phyloP scores from a whole-genome alignment of 2,797 vertebrate species.

The Falco berigora region DNA sequence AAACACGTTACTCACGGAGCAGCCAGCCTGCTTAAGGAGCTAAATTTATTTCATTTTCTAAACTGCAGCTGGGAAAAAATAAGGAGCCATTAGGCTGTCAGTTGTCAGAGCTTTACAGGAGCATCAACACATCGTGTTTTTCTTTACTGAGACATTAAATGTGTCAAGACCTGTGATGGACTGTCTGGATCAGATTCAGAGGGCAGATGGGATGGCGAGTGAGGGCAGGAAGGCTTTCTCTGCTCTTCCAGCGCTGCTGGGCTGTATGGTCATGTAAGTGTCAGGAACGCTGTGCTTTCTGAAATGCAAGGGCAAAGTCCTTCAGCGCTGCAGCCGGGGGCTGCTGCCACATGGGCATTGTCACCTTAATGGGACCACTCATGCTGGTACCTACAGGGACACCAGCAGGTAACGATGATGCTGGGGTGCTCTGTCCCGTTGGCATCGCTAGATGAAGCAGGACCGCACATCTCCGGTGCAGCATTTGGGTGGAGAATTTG shows the following conservation, averaged over 20 bases:
- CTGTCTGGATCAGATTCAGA: constrained; percentile 19
- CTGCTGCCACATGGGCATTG: background rate
- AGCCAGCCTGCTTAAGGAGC: constrained; percentile 26
- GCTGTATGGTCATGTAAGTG: rapidly evolving
- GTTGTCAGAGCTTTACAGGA: constrained; percentile 52
- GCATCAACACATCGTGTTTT: constrained; percentile 49
- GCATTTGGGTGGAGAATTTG: background rate
- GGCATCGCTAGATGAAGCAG: background rate
- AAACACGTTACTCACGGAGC: background rate
- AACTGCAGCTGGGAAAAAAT: constrained; percentile 58
- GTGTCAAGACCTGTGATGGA: constrained; percentile 47
- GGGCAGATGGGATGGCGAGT: background rate
- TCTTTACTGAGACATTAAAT: constrained; percentile 57
- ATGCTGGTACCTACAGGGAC: background rate
- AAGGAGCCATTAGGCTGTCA: constrained; percentile 63
- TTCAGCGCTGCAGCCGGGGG: rapidly evolving
- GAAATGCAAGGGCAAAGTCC: background rate
- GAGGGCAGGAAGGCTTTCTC: background rate
- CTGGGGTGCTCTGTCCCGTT: rapidly evolving
- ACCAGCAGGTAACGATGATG: background rate
- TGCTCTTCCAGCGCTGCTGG: rapidly evolving
- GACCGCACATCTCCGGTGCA: too few species aligned
- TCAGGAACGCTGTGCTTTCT: rapidly evolving
- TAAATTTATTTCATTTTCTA: constrained; percentile 63
- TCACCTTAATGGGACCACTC: background rate